Conservation (phyloP, 2,888 invertebrate genomes). For the Drepana falcataria region DNA sequence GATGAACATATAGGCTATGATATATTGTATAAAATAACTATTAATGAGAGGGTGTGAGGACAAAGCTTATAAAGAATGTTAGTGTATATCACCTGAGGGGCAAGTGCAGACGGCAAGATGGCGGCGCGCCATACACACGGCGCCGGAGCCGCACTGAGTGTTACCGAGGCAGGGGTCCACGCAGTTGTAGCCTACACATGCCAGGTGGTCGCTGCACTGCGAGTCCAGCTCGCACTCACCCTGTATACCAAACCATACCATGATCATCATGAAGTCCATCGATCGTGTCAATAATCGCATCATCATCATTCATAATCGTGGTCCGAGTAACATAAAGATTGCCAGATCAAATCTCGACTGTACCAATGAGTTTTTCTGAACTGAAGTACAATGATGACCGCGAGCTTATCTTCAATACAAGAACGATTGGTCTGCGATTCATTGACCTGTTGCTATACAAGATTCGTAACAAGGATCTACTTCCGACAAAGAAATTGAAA, state of each 20-base stretch:
- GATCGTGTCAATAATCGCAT: not conserved
- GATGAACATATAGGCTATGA: no score
- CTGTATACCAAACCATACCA: conserved; percentile 35
- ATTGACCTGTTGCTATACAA: no score
- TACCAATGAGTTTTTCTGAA: no score
- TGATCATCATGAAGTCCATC: no score
- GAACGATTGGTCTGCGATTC: no score
- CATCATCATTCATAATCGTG: not conserved
- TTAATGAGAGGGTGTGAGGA: no score
- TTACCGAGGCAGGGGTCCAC: conserved; percentile 85
- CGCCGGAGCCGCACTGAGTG: conserved; percentile 86
- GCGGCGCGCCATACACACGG: conserved; percentile 85
- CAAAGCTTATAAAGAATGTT: no score
- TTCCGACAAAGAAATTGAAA: no score
- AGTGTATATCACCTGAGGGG: conserved; percentile 73
- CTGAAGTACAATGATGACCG: no score
- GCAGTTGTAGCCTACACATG: conserved; percentile 87
- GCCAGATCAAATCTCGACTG: not conserved
- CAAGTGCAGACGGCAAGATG: conserved; percentile 92
- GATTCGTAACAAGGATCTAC: no score
- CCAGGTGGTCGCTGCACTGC: conserved; percentile 86
- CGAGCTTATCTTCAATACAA: no score
- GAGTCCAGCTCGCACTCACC: conserved; percentile 89
- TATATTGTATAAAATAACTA: no score
- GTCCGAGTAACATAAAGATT: not conserved